Conservation (phyloP, 2,113 vertebrate species). For the Melanerpes aurifrons region DNA sequence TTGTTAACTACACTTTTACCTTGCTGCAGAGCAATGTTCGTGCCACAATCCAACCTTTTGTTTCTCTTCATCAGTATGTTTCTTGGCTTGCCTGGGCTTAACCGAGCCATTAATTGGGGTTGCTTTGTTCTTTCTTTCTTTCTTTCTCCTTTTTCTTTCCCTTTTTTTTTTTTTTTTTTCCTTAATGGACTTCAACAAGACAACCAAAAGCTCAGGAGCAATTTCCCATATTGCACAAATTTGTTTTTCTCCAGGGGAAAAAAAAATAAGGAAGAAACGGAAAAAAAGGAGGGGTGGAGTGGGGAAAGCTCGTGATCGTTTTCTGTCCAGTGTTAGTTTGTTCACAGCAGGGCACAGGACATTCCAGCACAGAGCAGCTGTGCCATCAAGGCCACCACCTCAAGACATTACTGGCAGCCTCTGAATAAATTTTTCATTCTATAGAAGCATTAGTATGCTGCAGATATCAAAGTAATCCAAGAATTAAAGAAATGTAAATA, state of each 20-base stretch:
- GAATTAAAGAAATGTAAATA: neutral
- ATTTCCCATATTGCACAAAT: neutral
- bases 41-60: neutral
- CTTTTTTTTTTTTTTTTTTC: neutral
- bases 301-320: neutral
- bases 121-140: no score
- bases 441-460: neutral
- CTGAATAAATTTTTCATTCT: neutral
- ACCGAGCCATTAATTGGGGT: neutral
- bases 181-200: neutral
- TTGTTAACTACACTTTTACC: neutral
- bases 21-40: neutral
- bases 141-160: neutral
- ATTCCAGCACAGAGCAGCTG: neutral
- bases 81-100: neutral
- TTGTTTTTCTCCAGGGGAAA: neutral
- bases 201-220: neutral
- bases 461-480: neutral
- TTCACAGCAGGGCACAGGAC: neutral
- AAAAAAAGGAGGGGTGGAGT: no score
- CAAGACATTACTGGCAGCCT: neutral
- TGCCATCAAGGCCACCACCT: neutral
- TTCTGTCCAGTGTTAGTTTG: neutral
- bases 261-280: no score
- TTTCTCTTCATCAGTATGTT: neutral